Conservation (phyloP, 1,140 invertebrate species). For the Akabosia matsudoensis region DNA sequence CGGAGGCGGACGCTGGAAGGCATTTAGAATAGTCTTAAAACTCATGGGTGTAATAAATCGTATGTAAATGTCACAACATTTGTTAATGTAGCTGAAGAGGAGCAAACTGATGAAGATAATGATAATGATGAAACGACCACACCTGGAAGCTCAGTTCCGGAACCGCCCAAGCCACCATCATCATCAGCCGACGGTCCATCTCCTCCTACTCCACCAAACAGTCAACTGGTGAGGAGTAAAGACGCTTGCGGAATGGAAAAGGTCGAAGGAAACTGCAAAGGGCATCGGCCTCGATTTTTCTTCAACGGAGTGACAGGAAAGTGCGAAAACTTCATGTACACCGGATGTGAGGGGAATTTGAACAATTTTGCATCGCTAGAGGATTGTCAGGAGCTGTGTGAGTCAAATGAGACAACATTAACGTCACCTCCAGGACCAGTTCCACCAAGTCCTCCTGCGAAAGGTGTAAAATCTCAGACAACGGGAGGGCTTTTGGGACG, state of each 20-base stretch:
- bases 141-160: slow-evolving; percentile 49
- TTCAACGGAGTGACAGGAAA: slow-evolving; percentile 36
- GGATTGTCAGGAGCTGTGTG: slow-evolving; percentile 65
- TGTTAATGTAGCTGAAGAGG: slow-evolving; percentile 25
- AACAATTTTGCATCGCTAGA: slow-evolving; percentile 70
- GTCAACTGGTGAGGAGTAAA: background rate
- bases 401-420: slow-evolving; percentile 47
- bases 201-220: background rate
- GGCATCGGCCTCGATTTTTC: slow-evolving; percentile 38
- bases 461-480: background rate
- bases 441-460: background rate
- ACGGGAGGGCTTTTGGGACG: background rate
- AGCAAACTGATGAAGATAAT: background rate
- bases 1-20: background rate
- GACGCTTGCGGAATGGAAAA: slow-evolving; percentile 27
- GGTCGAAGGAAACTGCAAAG: slow-evolving; percentile 39
- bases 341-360: slow-evolving; percentile 73
- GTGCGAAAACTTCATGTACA: slow-evolving; percentile 75
- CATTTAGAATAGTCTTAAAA: no score
- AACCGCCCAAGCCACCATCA: background rate
- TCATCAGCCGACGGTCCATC: background rate
- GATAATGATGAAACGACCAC: background rate
- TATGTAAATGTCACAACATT: background rate
- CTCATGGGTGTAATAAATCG: no score
- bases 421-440: background rate